phyloP scores from a whole-genome alignment of 2,888 invertebrate species.

The Clusia tigrina region DNA sequence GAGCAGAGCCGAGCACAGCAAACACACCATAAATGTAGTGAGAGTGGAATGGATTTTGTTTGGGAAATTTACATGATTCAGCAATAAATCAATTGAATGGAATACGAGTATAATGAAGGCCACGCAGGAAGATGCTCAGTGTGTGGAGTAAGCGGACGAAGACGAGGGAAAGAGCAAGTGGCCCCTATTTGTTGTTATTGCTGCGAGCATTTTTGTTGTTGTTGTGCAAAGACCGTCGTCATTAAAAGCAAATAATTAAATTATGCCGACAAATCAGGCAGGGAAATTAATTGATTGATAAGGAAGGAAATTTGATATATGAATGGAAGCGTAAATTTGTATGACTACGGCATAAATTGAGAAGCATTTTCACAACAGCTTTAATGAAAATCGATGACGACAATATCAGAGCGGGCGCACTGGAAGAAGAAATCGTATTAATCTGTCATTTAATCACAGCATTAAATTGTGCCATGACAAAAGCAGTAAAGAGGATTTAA shows the following conservation, averaged over 20 bases:
- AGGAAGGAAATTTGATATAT: too few relatives aligned
- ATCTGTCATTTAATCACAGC: too few relatives aligned
- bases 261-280: background rate
- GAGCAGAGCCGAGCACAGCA: background rate
- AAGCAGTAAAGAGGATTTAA: too few relatives aligned
- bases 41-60: slow-evolving; percentile 1
- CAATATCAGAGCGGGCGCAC: too few relatives aligned
- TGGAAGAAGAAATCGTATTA: too few relatives aligned
- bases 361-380: too few relatives aligned
- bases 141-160: background rate
- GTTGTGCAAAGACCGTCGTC: too few relatives aligned
- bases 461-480: too few relatives aligned
- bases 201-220: too few relatives aligned
- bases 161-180: background rate
- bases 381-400: too few relatives aligned
- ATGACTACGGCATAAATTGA: too few relatives aligned
- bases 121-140: background rate
- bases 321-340: too few relatives aligned
- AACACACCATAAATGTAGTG: background rate
- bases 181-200: slow-evolving; percentile 1
- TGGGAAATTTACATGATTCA: slow-evolving; percentile 57
- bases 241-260: background rate
- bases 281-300: background rate
- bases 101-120: background rate
- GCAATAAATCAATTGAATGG: slow-evolving; percentile 54